Evolutionary conservation across 2,113 vertebrate species (phyloP), one percentile per base, ranked within the genome.

Genomic region (Dolichallabes microphthalmus): DNA sequence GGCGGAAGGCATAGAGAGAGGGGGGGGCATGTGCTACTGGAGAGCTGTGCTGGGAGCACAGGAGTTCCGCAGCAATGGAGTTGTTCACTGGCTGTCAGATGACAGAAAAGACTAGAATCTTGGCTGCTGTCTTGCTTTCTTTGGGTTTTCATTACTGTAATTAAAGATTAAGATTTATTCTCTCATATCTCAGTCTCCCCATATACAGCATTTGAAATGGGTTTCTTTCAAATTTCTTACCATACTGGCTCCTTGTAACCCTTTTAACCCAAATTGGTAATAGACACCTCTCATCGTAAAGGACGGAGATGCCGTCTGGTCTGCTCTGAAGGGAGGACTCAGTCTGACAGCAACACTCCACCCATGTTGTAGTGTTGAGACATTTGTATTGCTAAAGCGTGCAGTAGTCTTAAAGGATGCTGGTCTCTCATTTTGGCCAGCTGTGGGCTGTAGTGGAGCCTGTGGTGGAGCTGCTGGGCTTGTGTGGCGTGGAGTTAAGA

Each of bases 361-460:
- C 85, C 82, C 88, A 78, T 77, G 80, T 69, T 45, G 64, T 85
- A 86, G 35, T 66, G 32, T 45, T n/a, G 35, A 80, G 81, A 75
- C 27, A 69, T 19, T 76, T 63, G 81, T 69, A 82, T 45, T 82
- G 60, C 74, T 78, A 55, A 85, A 61, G 68, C 60, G 15, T 77
- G 74, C 17, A 73, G 74, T 66, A 71, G 74, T 79, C 35, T 64
- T 53, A 66, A 19, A 82, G 80, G 82, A 83, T 52, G 50, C 61
- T 78, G 53, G 25, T 45, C 82, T 88, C 58, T 88, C 64, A 86
- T 88, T 85, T 84, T 63, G 11, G 57, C 66, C 85, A 32, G 13
- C 45, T 81, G 85, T 75, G 78, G 85, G 85, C 39, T 74, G 85
- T 82, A 82, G 79, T 79, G 79, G 35, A 86, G 73, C 79, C 73